phyloP scores from a whole-genome alignment of 2,888 invertebrate species.

The Limnephilus auricula region DNA sequence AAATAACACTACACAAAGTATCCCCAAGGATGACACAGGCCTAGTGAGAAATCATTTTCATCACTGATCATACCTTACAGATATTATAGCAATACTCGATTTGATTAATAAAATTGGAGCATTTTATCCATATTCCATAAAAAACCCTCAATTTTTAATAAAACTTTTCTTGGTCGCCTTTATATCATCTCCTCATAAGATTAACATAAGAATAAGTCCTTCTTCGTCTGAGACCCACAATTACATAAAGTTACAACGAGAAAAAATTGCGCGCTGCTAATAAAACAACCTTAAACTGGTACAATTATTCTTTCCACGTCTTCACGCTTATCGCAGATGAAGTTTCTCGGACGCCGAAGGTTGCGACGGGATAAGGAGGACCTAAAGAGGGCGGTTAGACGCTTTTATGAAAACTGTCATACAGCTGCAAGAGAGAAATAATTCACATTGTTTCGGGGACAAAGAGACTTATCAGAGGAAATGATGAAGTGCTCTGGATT shows the following conservation, averaged over 20 bases:
- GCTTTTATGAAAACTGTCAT: neutral
- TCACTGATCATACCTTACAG: neutral
- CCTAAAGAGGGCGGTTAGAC: neutral
- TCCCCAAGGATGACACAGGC: neutral
- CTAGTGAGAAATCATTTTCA: neutral
- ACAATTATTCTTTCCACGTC: slow-evolving; percentile 46
- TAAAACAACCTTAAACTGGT: slow-evolving; percentile 44
- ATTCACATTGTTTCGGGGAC: neutral
- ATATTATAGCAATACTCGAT: neutral
- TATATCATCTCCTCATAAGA: neutral
- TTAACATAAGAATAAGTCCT: neutral
- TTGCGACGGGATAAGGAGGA: slow-evolving; percentile 3
- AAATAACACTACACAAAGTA: too few species aligned
- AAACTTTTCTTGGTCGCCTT: neutral
- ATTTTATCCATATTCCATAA: neutral
- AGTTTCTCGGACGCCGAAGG: slow-evolving; percentile 31
- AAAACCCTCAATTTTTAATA: neutral
- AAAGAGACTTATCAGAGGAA: neutral
- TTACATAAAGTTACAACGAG: neutral
- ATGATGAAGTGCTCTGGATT: neutral
- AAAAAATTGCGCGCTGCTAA: slow-evolving; percentile 22
- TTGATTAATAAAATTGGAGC: neutral
- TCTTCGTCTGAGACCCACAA: neutral
- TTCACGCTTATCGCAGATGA: slow-evolving; percentile 47
- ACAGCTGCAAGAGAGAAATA: neutral